These are phyloP conservation scores for Physocephala rufipes DNA, from an alignment of 2,888 invertebrate species.

Conservation along the genomic window DNA sequence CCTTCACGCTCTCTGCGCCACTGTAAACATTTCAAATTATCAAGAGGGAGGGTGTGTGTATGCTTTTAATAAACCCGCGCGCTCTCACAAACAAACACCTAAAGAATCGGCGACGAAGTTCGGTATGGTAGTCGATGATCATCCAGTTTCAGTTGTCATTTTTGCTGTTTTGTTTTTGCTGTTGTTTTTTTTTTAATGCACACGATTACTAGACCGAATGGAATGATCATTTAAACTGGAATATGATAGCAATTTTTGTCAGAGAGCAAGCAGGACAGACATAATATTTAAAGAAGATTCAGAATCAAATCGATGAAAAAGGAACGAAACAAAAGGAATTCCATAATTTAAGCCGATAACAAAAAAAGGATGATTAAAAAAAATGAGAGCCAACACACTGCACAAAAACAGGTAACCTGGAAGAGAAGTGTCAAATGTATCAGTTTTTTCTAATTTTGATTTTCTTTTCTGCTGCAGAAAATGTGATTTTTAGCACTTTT, in stretches of 20 bases:
- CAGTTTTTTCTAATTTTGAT: neutral
- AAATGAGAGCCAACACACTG: neutral
- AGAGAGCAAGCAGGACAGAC: constrained; percentile 3
- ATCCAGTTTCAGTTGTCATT: neutral
- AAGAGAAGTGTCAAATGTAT: neutral
- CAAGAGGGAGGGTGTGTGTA: too few species aligned
- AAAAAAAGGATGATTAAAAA: neutral
- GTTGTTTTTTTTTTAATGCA: neutral
- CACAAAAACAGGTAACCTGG: constrained; percentile 3
- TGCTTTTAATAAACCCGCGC: neutral
- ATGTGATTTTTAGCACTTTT: too few species aligned
- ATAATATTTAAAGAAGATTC: neutral
- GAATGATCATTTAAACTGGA: constrained; percentile 1
- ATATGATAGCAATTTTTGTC: constrained; percentile 23
- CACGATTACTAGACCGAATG: constrained; percentile 9
- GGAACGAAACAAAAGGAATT: neutral
- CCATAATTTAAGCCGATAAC: constrained; percentile 25
- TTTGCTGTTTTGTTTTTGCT: neutral
- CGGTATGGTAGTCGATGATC: too few species aligned
- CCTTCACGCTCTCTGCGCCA: neutral
- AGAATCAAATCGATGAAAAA: too few species aligned
- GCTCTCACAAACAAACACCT: neutral
- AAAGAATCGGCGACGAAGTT: neutral
- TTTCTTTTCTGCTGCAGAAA: neutral
- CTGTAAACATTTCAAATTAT: too few species aligned